These are phyloP conservation scores for Kobus ellipsiprymnus DNA, from an alignment of 2,113 vertebrate genomes.

Conservation along the genomic window DNA sequence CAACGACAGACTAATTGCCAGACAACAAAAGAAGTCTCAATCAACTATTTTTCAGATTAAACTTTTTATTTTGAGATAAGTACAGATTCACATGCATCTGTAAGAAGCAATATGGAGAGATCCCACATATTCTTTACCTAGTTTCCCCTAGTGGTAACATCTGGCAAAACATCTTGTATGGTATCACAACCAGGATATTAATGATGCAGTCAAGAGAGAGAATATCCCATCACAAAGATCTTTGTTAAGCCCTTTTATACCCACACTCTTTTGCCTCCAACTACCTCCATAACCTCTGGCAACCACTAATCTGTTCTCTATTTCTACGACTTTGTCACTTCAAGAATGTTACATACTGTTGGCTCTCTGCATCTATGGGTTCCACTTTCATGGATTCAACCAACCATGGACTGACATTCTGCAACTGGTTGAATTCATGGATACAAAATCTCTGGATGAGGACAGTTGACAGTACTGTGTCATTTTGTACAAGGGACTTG, in stretches of 20 bases:
- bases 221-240: neutral
- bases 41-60: neutral
- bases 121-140: neutral
- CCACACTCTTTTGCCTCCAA: neutral
- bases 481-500: neutral
- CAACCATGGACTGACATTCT: neutral
- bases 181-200: neutral
- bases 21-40: neutral
- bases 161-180: neutral
- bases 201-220: neutral
- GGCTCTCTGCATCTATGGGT: neutral
- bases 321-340: neutral
- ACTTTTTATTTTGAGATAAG: neutral
- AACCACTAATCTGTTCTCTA: neutral
- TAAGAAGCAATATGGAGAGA: neutral
- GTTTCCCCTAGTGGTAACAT: neutral
- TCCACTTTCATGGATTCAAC: neutral
- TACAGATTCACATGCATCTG: neutral
- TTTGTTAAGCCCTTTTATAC: neutral
- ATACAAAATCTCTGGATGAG: neutral
- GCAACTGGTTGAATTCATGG: neutral
- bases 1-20: neutral
- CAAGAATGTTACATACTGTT: neutral
- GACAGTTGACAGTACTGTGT: neutral
- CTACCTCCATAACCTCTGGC: neutral